A percentile compares a stretch with the other conserved stretches of the same genome.
Evolutionary conservation across 2,888 invertebrate species (phyloP).

Genomic region (Drosophila vallismaia): DNA sequence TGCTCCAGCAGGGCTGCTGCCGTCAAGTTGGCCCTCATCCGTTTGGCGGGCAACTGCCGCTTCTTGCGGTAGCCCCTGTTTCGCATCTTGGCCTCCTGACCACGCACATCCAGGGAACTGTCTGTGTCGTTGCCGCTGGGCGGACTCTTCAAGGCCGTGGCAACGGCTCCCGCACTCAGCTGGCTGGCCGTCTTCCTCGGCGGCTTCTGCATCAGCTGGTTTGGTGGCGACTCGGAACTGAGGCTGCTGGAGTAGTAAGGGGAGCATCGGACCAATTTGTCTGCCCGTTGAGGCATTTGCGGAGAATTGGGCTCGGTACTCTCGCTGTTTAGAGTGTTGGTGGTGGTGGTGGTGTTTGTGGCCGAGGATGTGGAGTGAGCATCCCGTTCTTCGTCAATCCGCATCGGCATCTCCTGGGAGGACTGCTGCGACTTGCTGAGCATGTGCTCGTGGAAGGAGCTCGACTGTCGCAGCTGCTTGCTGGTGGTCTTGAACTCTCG

Average conservation of each 20-base stretch:
- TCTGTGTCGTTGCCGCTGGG: conserved; percentile 91
- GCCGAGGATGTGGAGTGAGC: conserved; percentile 81
- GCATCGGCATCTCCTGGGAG: conserved; percentile 82
- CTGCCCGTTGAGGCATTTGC: conserved; percentile 82
- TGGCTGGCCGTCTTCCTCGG: conserved; percentile 86
- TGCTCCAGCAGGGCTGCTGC: conserved; percentile 83
- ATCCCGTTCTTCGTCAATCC: conserved; percentile 85
- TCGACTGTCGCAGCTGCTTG: conserved; percentile 86
- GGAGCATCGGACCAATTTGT: conserved; percentile 88
- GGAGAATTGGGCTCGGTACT: conserved; percentile 83
- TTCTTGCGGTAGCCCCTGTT: conserved; percentile 89
- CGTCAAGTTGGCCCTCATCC: conserved; percentile 79
- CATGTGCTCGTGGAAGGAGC: conserved; percentile 88
- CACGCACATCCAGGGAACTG: conserved; percentile 87
- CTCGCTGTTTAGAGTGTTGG: conserved; percentile 85
- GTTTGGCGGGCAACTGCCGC: conserved; percentile 85
- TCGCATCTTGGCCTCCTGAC: conserved; percentile 88
- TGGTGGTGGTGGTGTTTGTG: conserved; percentile 82
- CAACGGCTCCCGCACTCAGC: conserved; percentile 45
- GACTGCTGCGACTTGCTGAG: conserved; percentile 84
- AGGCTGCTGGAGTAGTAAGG: conserved; percentile 91
- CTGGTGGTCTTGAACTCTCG: conserved; percentile 87
- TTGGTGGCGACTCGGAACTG: conserved; percentile 90
- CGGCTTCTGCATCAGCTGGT: conserved; percentile 86
- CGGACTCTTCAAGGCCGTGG: conserved; percentile 87